A percentile compares a stretch with the other conserved stretches of the same genome.
Conservation (phyloP, 2,888 invertebrate genomes). For the Myathropa florea region DNA sequence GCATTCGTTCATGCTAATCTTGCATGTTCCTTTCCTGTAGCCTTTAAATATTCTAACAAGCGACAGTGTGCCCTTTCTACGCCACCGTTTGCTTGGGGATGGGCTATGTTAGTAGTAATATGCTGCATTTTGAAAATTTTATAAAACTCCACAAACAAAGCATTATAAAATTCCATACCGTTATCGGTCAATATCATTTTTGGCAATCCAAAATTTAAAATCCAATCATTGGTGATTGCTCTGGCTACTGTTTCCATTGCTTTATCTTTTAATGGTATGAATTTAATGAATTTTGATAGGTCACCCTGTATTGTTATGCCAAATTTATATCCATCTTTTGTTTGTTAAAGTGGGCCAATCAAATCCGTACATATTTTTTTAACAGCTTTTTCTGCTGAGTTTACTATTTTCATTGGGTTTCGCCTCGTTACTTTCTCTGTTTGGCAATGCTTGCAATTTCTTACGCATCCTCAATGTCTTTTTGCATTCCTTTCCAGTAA, state of each 20-base stretch:
- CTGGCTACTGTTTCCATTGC: conserved; percentile 7
- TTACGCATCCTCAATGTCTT: conserved; percentile 15
- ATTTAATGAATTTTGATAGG: conserved; percentile 22
- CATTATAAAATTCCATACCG: conserved; percentile 17
- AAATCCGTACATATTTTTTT: conserved; percentile 40
- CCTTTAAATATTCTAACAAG: conserved; percentile 38
- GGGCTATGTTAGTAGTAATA: conserved; percentile 23
- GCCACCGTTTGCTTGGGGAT: conserved; percentile 35
- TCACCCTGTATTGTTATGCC: conserved; percentile 28
- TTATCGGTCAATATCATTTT: conserved; percentile 11
- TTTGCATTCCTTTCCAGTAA: conserved; percentile 33
- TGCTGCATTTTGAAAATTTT: conserved; percentile 24
- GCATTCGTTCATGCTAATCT: conserved; percentile 31
- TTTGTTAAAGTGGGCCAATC: conserved; percentile 28
- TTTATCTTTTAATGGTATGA: conserved; percentile 19
- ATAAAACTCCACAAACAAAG: conserved; percentile 15
- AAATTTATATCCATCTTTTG: conserved; percentile 36
- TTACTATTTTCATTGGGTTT: conserved; percentile 36
- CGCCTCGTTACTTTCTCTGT: conserved; percentile 24
- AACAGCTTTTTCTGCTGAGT: conserved; percentile 27
- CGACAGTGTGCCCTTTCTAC: conserved; percentile 23
- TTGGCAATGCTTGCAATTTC: conserved; percentile 34
- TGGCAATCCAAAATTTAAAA: conserved; percentile 13
- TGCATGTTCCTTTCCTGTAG: conserved; percentile 29
- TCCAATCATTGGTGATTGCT: not conserved